Evolutionary conservation across 1,140 invertebrate species (phyloP).

Genomic region (Lepidurus couesii): DNA sequence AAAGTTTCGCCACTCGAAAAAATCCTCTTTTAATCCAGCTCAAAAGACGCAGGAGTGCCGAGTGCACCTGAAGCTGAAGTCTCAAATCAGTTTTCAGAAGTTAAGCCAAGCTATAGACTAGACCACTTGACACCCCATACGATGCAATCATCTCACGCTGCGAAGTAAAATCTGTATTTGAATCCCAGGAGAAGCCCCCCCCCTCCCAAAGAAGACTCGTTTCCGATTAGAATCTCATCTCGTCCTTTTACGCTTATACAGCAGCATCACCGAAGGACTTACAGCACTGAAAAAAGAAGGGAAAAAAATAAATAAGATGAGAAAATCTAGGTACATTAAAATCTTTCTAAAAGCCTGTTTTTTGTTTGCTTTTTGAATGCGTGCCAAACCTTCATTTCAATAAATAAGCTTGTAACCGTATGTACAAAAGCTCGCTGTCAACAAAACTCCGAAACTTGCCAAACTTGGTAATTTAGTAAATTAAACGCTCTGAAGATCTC

Average conservation of each 20-base stretch:
- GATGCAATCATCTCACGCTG: slow-evolving; percentile 21
- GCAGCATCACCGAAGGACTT: neutral
- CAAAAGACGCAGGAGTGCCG: neutral
- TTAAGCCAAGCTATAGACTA: neutral
- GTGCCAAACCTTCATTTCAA: neutral
- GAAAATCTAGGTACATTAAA: neutral
- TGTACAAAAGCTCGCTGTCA: neutral
- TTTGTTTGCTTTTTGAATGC: no score
- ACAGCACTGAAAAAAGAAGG: neutral
- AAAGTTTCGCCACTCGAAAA: neutral
- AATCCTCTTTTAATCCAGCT: neutral
- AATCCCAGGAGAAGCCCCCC: neutral
- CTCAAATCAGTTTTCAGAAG: neutral
- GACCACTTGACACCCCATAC: slow-evolving; percentile 7
- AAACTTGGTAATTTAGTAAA: neutral
- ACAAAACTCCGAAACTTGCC: neutral
- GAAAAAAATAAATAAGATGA: neutral
- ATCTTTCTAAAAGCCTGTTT: no score
- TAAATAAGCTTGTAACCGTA: neutral
- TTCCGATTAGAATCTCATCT: slow-evolving; percentile 21
- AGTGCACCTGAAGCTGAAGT: slow-evolving; percentile 18
- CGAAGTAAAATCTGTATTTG: slow-evolving; percentile 14
- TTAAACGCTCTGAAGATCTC: neutral
- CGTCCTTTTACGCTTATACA: neutral
- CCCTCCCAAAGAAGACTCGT: neutral